These are phyloP conservation scores for Cerceris ruficornis DNA, from an alignment of 2,888 invertebrate genomes.

Conservation along the genomic window DNA sequence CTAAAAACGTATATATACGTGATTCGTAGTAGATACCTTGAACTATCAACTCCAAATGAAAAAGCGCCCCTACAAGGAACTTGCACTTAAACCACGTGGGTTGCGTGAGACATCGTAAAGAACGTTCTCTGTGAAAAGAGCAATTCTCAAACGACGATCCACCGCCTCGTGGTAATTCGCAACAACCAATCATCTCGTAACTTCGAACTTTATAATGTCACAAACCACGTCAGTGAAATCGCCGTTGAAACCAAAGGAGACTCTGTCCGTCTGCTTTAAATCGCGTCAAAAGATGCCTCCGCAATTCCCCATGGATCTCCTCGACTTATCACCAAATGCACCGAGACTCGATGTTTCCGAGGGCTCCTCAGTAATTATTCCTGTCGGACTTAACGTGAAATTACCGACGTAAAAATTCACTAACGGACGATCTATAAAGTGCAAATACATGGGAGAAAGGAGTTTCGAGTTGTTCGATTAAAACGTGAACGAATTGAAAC, in stretches of 20 bases:
- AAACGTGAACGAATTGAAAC: too few species aligned
- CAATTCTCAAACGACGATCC: too few species aligned
- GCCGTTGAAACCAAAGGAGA: constrained; percentile 27
- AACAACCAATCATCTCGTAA: constrained; percentile 47
- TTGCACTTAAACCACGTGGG: too few species aligned
- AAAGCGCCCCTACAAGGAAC: too few species aligned
- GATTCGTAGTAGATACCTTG: too few species aligned
- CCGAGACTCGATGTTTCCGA: constrained; percentile 5
- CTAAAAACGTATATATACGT: too few species aligned
- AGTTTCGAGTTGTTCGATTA: too few species aligned
- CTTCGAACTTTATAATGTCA: constrained; percentile 68
- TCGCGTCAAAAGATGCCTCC: neutral
- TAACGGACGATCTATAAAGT: neutral
- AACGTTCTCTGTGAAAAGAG: too few species aligned
- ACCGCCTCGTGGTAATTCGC: constrained; percentile 16
- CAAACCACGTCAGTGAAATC: constrained; percentile 53
- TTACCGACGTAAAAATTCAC: constrained; percentile 45
- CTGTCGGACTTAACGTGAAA: constrained; percentile 30
- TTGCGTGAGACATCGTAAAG: too few species aligned
- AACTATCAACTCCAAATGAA: too few species aligned
- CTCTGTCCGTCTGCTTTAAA: constrained; percentile 10
- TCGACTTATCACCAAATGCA: neutral
- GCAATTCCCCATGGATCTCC: constrained; percentile 47
- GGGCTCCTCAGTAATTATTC: constrained; percentile 4
- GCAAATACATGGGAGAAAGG: neutral